Conservation (phyloP, 1,140 invertebrate genomes). For the Zaprionus gabonicus region DNA sequence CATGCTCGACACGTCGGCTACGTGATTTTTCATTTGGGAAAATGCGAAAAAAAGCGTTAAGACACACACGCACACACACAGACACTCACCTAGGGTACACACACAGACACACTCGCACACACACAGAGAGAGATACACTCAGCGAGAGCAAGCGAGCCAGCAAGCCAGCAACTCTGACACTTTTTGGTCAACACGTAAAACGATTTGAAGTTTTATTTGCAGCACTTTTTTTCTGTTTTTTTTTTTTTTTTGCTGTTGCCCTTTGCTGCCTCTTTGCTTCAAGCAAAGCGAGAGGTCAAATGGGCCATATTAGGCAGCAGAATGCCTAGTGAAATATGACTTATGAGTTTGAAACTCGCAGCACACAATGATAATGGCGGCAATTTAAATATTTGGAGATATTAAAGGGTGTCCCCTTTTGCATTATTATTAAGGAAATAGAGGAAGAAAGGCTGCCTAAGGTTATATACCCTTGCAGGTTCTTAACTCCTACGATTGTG, state of each 20-base stretch:
- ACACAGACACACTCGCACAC: neutral
- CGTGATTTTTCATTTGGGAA: conserved; percentile 62
- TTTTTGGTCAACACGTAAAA: conserved; percentile 45
- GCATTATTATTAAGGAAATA: no score
- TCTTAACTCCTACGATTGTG: no score
- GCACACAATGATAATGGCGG: neutral
- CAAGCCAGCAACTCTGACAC: conserved; percentile 15
- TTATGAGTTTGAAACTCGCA: neutral
- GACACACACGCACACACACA: neutral
- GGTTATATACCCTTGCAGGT: no score
- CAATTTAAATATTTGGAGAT: neutral
- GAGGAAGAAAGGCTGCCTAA: no score
- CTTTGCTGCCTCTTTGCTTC: neutral
- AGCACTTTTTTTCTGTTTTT: neutral
- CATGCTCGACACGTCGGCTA: conserved; percentile 43
- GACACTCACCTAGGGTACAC: neutral
- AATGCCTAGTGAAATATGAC: neutral
- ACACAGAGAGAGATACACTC: neutral
- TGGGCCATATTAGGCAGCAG: conserved; percentile 1
- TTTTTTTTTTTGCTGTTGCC: neutral
- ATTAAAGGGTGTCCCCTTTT: no score
- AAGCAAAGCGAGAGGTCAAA: conserved; percentile 6
- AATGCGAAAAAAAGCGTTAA: conserved; percentile 4
- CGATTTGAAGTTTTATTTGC: conserved; percentile 39
- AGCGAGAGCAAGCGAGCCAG: neutral